Base-by-base conservation (phyloP, 2,113 vertebrate genomes). In the Tragelaphus scriptus region DNA sequence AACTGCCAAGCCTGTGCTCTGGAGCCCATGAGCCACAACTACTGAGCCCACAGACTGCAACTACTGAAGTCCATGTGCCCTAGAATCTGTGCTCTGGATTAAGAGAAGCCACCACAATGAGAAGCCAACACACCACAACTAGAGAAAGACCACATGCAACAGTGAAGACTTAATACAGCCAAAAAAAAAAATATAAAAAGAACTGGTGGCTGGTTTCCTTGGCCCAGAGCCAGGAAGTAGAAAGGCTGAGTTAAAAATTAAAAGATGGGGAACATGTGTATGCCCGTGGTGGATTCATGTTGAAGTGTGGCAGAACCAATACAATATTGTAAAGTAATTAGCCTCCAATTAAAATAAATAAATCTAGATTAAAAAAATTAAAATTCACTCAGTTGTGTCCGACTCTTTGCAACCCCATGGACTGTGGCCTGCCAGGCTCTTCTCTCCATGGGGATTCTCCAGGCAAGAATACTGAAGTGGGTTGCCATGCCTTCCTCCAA, bases 211-310 rank as follows among this genome's bases (percentile, higher is more conserved):
- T 68, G 65, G 32, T 84, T 96, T 89, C 56, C 87, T 84, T 61
- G 81, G 85, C 79, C 56, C 61, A 79, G 26, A 95, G 56, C 58
- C 77, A 89, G 63, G 53, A 90, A 92, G n/a, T 55, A 89, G 49
- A 59, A 58, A 88, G 40, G 21, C n/a, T 71, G 65, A 71, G n/a
- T 71, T 71, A 71, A 36, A 71, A 36, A 21, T 71, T 71, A 36
- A 71, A 71, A 61, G 59, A 61, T 61, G 11, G 5, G 59, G 26
- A 61, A 14, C 59, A 28, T 0, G 2, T 28, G 59, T 28, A 61
- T 0, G 0, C 11, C 26, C 11, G 0, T 61, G 59, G 59, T 26
- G 6, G 59, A 61, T 28, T 61, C 56, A 28, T 61, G 26, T 28
- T 61, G 26, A 28, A 61, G 59, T 61, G 59, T 13, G 26, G 11